Evolutionary conservation across 2,888 invertebrate genomes (phyloP).

Genomic region (Andrena dorsata): DNA sequence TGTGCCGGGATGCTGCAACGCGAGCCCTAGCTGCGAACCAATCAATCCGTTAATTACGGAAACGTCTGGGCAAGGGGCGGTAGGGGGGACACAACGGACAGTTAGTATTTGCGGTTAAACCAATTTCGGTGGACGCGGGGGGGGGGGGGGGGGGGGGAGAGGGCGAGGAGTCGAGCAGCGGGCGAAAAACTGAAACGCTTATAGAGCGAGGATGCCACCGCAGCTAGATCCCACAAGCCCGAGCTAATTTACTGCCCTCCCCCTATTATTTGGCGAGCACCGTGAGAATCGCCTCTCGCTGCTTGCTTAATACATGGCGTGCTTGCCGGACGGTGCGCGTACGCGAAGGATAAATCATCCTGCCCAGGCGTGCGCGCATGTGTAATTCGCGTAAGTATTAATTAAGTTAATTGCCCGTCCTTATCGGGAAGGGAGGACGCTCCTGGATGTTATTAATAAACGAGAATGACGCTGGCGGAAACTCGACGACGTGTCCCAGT

Average conservation of each 20-base stretch:
- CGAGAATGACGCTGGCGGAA: background rate
- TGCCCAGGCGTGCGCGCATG: slow-evolving; percentile 22
- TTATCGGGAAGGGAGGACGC: slow-evolving; percentile 5
- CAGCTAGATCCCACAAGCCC: slow-evolving; percentile 34
- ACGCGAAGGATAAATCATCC: slow-evolving; percentile 53
- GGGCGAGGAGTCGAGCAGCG: slow-evolving; percentile 7
- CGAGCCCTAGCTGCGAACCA: background rate
- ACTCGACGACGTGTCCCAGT: background rate
- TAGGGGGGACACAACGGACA: slow-evolving; percentile 1
- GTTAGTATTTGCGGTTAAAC: slow-evolving; percentile 21
- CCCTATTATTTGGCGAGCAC: slow-evolving; percentile 55
- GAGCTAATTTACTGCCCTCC: slow-evolving; percentile 48
- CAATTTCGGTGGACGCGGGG: slow-evolving; percentile 37
- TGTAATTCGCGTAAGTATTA: slow-evolving; percentile 50
- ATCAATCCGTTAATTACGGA: slow-evolving; percentile 17
- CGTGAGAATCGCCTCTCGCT: slow-evolving; percentile 48
- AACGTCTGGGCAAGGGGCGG: background rate
- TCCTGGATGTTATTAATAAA: slow-evolving; percentile 16
- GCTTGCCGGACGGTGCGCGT: slow-evolving; percentile 19
- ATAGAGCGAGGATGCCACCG: slow-evolving; percentile 17
- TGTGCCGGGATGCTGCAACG: background rate
- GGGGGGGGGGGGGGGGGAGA: too few relatives aligned
- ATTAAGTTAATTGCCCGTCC: slow-evolving; percentile 54
- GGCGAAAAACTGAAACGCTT: slow-evolving; percentile 25
- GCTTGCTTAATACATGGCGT: slow-evolving; percentile 49